Percentiles rank a stretch among this genome's conserved stretches.
Evolutionary conservation across 35 echinoderm and acorn worm species (phyloP).

Genomic region (Holothuria glaberrima): DNA sequence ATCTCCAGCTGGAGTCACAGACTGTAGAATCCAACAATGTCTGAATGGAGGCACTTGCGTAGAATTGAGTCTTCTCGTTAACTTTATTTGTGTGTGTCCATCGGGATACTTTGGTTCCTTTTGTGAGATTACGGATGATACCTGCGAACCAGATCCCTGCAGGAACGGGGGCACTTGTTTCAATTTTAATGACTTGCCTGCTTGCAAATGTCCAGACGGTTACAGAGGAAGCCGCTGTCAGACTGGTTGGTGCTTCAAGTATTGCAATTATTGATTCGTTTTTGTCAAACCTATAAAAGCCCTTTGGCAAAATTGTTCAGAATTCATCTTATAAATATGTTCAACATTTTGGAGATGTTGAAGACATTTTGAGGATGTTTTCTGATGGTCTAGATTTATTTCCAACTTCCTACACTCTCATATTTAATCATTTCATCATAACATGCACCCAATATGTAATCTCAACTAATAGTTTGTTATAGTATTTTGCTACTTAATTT

Average conservation of each 20-base stretch:
- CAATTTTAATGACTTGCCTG: background rate
- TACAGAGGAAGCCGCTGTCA: slow-evolving; percentile 25
- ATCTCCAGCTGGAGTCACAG: background rate
- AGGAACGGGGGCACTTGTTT: slow-evolving; percentile 64
- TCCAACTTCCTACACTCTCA: no score
- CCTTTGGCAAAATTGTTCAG: no score
- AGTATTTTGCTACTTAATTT: no score
- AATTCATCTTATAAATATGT: no score
- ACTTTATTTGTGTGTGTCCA: slow-evolving; percentile 43
- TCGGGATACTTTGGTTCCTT: slow-evolving; percentile 45
- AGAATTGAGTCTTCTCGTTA: background rate
- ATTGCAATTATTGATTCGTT: background rate
- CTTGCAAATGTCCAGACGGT: slow-evolving; percentile 35
- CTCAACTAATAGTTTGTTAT: no score
- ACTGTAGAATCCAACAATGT: slow-evolving; percentile 38
- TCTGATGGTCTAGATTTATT: no score
- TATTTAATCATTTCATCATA: no score
- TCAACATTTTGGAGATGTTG: no score
- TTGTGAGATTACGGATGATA: slow-evolving; percentile 44
- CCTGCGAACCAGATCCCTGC: slow-evolving; percentile 53
- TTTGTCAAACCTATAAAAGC: no score
- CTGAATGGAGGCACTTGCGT: slow-evolving; percentile 45
- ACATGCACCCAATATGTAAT: no score
- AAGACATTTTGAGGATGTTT: no score
- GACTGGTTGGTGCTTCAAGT: slow-evolving; percentile 16